Base-by-base conservation (phyloP, 2,888 invertebrate genomes). In the Hemicrepidius hirtus region DNA sequence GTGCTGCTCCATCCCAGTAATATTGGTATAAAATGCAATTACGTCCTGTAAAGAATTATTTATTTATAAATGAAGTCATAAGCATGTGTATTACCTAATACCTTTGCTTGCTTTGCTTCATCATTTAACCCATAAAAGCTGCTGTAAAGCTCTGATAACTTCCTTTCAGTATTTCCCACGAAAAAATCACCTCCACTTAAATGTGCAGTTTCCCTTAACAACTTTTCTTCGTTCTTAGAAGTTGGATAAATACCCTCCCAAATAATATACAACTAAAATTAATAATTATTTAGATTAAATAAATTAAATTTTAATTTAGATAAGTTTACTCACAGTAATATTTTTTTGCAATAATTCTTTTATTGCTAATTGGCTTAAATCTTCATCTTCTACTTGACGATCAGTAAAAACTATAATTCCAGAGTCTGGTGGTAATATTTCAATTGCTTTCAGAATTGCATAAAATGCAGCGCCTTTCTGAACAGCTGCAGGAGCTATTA, bases 341-440 rank as follows among this genome's bases (percentile, higher is more conserved):
- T 88, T 82, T 78, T 88, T 88, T 73, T 85, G 85, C 1, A 85
- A 79, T 69, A 88, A 68, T 70, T 85, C 86, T 73, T 86, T 86
- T 13, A 87, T 84, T 16, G 88, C 86, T 77, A 86, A 84, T 71
- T 86, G 86, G 18, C 87, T 86, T 46, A 88, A 81, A 77, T 87
- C 86, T 9, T 86, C 86, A 77, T 92, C 92, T 0, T 87, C 88
- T 35, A 90, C 87, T 18, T 88, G 88, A 37, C 87, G 85, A 69
- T 90, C 90, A 0, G 91, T 90, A 71, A 92, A 88, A 49, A 92
- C 84, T 79, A 93, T 89, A 9, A 92, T 86, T 0, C 90, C 92
- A 74, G 91, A 90, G 80, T 91, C 90, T 75, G 90, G 90, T 0
- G 92, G 91, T 64, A 92, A 88, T 73, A 90, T 79, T 73, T 90